Conservation (phyloP, 2,888 invertebrate genomes). For the Drosophila seclusa region DNA sequence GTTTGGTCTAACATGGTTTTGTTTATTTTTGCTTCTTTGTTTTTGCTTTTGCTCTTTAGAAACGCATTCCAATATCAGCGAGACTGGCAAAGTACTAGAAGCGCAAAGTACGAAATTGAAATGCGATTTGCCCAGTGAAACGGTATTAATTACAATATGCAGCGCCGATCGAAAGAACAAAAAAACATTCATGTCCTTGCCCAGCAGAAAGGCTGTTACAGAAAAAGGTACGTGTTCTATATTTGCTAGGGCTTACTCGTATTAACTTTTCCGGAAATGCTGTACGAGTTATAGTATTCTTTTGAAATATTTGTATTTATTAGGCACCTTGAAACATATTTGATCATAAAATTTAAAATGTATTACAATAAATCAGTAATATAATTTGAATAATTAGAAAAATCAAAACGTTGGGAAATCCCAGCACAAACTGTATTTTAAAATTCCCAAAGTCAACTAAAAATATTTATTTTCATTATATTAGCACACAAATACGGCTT, state of each 20-base stretch:
- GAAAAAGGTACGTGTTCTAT: constrained; percentile 57
- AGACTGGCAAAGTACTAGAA: constrained; percentile 47
- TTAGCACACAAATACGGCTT: constrained; percentile 72
- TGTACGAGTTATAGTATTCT: neutral
- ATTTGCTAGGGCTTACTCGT: too few species aligned
- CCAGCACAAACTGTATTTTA: neutral
- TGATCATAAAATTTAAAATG: neutral
- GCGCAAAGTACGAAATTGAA: constrained; percentile 56
- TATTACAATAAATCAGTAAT: neutral
- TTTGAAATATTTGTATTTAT: neutral
- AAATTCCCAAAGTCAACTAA: neutral
- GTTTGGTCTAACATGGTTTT: constrained; percentile 25
- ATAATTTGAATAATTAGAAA: neutral
- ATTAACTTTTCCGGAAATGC: neutral
- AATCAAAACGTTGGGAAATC: neutral
- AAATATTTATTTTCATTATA: neutral
- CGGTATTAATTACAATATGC: constrained; percentile 75
- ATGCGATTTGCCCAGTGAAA: constrained; percentile 56
- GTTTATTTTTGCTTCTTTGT: constrained; percentile 34
- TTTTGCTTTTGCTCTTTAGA: constrained; percentile 23
- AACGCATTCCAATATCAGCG: constrained; percentile 52
- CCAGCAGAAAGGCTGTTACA: constrained; percentile 71
- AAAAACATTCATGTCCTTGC: constrained; percentile 75
- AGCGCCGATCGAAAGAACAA: constrained; percentile 74
- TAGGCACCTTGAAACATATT: neutral